Conservation (phyloP, 2,888 invertebrate species). For the Ophion costatus region DNA sequence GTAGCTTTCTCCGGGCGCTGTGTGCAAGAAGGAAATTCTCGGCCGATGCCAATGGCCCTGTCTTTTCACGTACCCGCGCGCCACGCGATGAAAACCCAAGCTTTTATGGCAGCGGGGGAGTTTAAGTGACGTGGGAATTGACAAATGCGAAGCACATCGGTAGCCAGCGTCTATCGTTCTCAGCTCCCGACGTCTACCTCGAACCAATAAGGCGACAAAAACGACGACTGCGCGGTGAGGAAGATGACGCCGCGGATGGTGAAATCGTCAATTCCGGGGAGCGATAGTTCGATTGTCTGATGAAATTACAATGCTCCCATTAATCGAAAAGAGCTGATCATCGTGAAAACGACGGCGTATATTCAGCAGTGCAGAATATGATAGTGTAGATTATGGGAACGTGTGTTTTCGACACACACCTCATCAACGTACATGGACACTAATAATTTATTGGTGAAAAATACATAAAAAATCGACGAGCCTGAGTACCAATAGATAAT, state of each 20-base stretch:
- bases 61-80: slow-evolving; percentile 38
- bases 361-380: not conserved
- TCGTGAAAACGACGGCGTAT: not conserved
- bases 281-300: slow-evolving; percentile 21
- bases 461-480: too few species aligned
- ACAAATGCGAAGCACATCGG: slow-evolving; percentile 71
- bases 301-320: not conserved
- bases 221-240: slow-evolving; percentile 12
- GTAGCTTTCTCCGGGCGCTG: not conserved
- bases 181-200: slow-evolving; percentile 67
- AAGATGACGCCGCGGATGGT: slow-evolving; percentile 29
- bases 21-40: slow-evolving; percentile 26
- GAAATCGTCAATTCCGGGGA: not conserved
- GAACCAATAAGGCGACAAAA: slow-evolving; percentile 25
- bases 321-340: not conserved
- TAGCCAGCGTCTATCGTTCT: slow-evolving; percentile 76
- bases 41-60: slow-evolving; percentile 31
- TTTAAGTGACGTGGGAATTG: slow-evolving; percentile 78
- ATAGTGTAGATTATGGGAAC: too few species aligned
- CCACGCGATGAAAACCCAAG: slow-evolving; percentile 38
- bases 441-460: not conserved
- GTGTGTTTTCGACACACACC: too few species aligned
- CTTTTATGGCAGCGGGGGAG: slow-evolving; percentile 38
- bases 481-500: too few species aligned
- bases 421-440: too few species aligned